phyloP scores from a whole-genome alignment of 2,888 invertebrate species.

The Coelogynopora nodosa region DNA sequence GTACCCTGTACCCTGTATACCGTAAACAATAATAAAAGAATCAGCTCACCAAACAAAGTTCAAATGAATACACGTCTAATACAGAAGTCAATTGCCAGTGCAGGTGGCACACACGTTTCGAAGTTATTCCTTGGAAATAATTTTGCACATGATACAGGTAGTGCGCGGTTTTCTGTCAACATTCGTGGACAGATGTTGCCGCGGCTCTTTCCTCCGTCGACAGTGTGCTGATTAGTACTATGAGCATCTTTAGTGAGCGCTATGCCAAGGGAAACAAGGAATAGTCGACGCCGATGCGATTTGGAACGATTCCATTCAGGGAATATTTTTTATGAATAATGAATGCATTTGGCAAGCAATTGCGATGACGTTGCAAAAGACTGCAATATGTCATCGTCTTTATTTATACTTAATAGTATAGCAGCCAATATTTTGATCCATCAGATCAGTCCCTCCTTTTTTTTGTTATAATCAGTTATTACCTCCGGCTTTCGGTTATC shows the following conservation, averaged over 20 bases:
- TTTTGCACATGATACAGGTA: neutral
- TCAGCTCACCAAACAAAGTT: neutral
- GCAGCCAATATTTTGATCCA: conserved; percentile 12
- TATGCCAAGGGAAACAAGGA: neutral
- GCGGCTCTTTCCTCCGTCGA: neutral
- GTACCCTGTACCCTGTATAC: too few relatives aligned
- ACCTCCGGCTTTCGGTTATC: conserved; percentile 1
- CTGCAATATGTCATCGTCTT: neutral
- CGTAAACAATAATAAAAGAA: neutral
- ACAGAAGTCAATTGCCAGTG: neutral
- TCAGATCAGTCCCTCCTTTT: neutral
- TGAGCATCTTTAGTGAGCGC: neutral
- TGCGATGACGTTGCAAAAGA: conserved; percentile 14
- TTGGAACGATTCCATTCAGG: neutral
- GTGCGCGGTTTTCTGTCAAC: neutral
- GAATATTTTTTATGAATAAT: neutral
- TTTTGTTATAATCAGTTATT: conserved; percentile 24
- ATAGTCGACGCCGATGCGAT: neutral
- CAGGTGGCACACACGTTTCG: neutral
- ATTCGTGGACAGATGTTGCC: neutral
- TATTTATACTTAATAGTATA: neutral
- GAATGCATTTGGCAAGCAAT: conserved; percentile 3
- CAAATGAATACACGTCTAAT: neutral
- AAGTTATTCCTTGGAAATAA: neutral
- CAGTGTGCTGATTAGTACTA: neutral